These are phyloP conservation scores for Cuniculus paca DNA, from an alignment of 2,797 vertebrate genomes.

Conservation along the genomic window DNA sequence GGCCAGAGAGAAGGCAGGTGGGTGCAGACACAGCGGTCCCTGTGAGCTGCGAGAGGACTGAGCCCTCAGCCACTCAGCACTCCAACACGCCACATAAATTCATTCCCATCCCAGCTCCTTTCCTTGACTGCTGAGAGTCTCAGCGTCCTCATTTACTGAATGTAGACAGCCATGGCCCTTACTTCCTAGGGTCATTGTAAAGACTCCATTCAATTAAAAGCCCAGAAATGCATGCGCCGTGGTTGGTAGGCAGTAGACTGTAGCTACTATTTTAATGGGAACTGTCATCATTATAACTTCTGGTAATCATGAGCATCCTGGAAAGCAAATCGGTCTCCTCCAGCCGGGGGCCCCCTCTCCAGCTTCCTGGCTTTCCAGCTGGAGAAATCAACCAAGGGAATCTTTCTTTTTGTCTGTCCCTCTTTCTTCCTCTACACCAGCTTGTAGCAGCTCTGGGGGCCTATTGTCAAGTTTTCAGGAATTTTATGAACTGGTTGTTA, in stretches of 20 bases:
- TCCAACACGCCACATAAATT: neutral
- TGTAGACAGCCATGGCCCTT: neutral
- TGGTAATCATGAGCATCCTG: neutral
- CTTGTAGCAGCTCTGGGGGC: neutral
- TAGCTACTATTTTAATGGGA: neutral
- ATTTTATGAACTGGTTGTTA: neutral
- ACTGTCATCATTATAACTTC: neutral
- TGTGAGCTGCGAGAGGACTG: neutral
- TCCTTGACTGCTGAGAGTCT: neutral
- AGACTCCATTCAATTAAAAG: neutral
- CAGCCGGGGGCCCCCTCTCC: neutral
- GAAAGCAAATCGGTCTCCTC: neutral
- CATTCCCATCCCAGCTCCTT: neutral
- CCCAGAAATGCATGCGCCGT: neutral
- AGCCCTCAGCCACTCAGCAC: neutral
- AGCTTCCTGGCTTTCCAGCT: neutral
- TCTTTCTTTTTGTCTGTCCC: neutral
- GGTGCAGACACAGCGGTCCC: neutral
- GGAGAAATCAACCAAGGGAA: neutral
- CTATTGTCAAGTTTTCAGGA: neutral
- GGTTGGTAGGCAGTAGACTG: neutral
- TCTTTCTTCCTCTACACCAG: neutral
- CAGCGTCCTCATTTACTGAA: constrained; percentile 3
- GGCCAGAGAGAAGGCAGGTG: neutral
- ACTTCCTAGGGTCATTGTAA: neutral